Evolutionary conservation across 2,888 invertebrate genomes (phyloP), one percentile per base, ranked within the genome.

Genomic region (Byasa hedistus): DNA sequence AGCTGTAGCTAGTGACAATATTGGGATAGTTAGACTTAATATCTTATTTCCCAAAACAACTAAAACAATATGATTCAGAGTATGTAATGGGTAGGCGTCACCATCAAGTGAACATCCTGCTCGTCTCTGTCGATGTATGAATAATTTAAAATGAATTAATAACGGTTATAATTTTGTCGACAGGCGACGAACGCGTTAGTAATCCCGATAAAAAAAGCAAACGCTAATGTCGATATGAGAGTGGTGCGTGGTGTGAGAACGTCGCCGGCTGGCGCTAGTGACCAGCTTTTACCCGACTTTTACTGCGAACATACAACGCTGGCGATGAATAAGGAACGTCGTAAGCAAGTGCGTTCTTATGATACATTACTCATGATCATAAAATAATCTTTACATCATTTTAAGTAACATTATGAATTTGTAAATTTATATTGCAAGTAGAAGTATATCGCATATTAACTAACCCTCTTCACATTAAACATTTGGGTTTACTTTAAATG

Each of bases 221-320:
- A 95, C 78, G 94, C 95, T 12, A 92, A 94, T 69, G 94, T 95
- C 76, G 94, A 94, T 75, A 90, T 95, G 82, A 86, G 93, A 3
- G 93, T 94, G 12, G 92, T 94, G 71, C 89, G 94, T 57, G 95
- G 95, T 69, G 94, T 95, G 65, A 93, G 95, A 65, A 94, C 95
- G 21, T 94, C 94, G 10, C 93, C 94, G 0, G 92, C 93, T 51
- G 94, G 93, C 0, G 92, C 93, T 58, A 93, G 93, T 73, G 98
- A 98, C 79, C 98, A 98, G 84, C 92, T 98, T 63, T 88, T 98
- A 70, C 97, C 98, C 0, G 98, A 98, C 87, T 98, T 98, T 91
- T 98, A 98, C 87, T 98, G 98, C 76, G 98, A 98, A 83, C 98
- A 98, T 87, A 95, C 96, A 72, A 97, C 97, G 2, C 93, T 98